These are phyloP conservation scores for Cynopterus brachyotis DNA, from an alignment of 2,113 vertebrate genomes.

Conservation along the genomic window DNA sequence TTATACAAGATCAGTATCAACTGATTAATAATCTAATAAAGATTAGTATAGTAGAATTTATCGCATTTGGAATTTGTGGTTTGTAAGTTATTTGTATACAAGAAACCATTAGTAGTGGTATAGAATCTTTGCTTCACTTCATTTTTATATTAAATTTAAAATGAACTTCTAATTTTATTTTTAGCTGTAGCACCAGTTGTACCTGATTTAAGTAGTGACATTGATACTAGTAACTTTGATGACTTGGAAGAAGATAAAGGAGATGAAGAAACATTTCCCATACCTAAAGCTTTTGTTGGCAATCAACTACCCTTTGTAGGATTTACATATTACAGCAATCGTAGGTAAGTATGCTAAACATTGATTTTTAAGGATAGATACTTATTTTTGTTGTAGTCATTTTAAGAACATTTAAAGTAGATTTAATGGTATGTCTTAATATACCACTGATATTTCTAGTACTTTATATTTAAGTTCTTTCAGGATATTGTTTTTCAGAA, in stretches of 20 bases:
- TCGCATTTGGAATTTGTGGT: not conserved
- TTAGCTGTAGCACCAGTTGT: constrained; percentile 97
- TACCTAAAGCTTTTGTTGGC: constrained; percentile 98
- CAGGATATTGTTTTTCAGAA: constrained; percentile 13
- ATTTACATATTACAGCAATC: constrained; percentile 97
- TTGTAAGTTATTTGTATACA: not conserved
- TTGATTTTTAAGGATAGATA: constrained; percentile 13
- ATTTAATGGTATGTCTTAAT: constrained; percentile 12
- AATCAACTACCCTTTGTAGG: constrained; percentile 99
- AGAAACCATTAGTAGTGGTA: not conserved
- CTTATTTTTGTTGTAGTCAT: constrained; percentile 36
- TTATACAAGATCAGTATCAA: not conserved
- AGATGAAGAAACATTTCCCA: constrained; percentile 98
- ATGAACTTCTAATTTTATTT: constrained; percentile 38
- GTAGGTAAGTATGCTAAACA: constrained; percentile 88
- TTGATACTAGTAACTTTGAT: constrained; percentile 99
- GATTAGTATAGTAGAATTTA: not conserved
- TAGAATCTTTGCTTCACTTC: constrained; percentile 21
- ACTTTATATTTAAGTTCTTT: constrained; percentile 27
- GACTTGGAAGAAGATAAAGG: constrained; percentile 98
- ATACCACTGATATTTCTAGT: not conserved
- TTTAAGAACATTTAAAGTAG: constrained; percentile 21
- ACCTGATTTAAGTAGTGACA: constrained; percentile 97
- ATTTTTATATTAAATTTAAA: constrained; percentile 3
- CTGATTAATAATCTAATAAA: constrained; percentile 30